Base-by-base conservation (phyloP, 1,140 invertebrate genomes). In the Bombus confusus region DNA sequence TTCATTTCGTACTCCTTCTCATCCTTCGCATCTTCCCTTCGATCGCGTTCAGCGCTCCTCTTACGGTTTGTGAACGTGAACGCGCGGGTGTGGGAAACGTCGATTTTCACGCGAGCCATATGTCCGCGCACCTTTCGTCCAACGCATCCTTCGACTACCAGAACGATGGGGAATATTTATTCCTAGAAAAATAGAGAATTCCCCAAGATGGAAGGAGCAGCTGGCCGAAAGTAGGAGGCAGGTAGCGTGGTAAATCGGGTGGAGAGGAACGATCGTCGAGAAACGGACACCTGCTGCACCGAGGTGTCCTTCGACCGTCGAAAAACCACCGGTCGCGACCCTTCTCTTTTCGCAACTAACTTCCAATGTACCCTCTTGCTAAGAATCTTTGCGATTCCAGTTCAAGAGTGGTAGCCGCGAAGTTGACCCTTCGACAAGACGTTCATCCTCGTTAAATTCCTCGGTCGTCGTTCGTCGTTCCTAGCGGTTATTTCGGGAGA, bases 221-320 rank as follows among this genome's bases (percentile, higher is more conserved):
- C 87, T 92, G 91, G 88, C 73, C 76, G 75, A 80, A 85, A 82
- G 68, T 47, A 76, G 59, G 77, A 59, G 74, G 76, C 89, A 91
- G 90, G 90, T 89, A 91, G 66, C 66, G 52, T 47, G 83, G 86
- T 57, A 85, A 81, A 84, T 83, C 80, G 88, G 76, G 84, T 47
- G 78, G 66, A 86, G 47, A 78, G 73, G 59, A 79, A 59, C 62
- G 86, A 68, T 81, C 79, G 52, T 9, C 18, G 37, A 43, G 62
- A n/a, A 86, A 59, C 57, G 69, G 71, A 81, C 71, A 85, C 69
- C 79, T 85, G 75, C 79, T 85, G 69, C 71, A 71, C 39, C 75
- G 52, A 37, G 47, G 66, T 79, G 82, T 84, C 76, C 66, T 78
- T 83, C 82, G 47, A 69, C 12, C 34, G 22, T 25, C 74, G 62